Conservation (phyloP, 2,113 vertebrate species). For the Archilochus colubris region DNA sequence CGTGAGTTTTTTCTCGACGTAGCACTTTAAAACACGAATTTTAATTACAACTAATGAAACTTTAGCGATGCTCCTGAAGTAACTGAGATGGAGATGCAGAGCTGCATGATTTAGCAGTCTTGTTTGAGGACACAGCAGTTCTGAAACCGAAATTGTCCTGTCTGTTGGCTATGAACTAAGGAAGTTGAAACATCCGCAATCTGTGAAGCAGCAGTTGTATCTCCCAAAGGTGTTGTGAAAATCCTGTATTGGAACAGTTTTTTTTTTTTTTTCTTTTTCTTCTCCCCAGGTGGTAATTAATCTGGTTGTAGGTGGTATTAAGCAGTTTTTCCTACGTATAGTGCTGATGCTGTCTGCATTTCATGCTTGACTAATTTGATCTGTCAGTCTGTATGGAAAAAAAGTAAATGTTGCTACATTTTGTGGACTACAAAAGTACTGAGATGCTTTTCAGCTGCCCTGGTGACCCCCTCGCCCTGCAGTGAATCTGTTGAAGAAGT, state of each 20-base stretch:
- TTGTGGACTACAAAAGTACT: not conserved
- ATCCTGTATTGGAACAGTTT: not conserved
- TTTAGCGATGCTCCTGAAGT: not conserved
- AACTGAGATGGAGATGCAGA: not conserved
- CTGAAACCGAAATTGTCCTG: not conserved
- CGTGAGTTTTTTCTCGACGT: not conserved
- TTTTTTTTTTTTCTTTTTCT: not conserved
- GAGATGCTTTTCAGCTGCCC: not conserved
- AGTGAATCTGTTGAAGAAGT: not conserved
- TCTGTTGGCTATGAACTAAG: not conserved
- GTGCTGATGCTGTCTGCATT: not conserved
- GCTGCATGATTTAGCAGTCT: rapidly evolving
- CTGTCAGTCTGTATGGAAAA: not conserved
- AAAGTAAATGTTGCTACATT: rapidly evolving
- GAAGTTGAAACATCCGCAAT: constrained; percentile 21
- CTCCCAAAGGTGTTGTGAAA: not conserved
- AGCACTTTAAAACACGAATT: not conserved
- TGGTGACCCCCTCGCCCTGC: not conserved
- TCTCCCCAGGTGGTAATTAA: rapidly evolving
- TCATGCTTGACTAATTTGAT: not conserved
- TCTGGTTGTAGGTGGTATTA: not conserved
- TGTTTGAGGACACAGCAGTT: not conserved
- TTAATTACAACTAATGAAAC: not conserved
- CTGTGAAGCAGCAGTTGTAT: not conserved
- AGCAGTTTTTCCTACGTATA: not conserved